These are phyloP conservation scores for Heliconius erato DNA, from an alignment of 2,888 invertebrate species.

Conservation along the genomic window DNA sequence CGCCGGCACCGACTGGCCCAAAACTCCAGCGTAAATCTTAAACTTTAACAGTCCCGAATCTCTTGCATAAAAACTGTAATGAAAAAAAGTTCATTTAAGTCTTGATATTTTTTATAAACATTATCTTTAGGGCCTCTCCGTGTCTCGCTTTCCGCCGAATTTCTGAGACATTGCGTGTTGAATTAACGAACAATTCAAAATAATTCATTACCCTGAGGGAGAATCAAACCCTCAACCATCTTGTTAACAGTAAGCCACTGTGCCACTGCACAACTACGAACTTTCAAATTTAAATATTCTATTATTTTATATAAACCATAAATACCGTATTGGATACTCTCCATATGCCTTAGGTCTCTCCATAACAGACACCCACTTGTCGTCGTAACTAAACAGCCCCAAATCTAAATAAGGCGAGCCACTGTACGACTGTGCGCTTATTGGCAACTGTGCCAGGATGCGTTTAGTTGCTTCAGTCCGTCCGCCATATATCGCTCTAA, in stretches of 20 bases:
- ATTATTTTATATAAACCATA: neutral
- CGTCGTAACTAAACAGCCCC: conserved; percentile 96
- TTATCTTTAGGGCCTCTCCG: too few species aligned
- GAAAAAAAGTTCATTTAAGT: neutral
- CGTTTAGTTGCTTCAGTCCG: conserved; percentile 95
- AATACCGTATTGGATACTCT: conserved; percentile 95
- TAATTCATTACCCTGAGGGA: neutral
- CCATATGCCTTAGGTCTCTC: conserved; percentile 97
- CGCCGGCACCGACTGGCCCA: conserved; percentile 89
- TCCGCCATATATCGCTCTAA: conserved; percentile 95
- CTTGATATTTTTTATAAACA: neutral
- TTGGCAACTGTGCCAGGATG: conserved; percentile 95
- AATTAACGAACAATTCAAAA: too few species aligned
- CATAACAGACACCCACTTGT: conserved; percentile 97
- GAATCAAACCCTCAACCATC: too few species aligned
- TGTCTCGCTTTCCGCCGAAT: neutral
- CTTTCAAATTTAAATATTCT: neutral
- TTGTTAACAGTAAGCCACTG: too few species aligned
- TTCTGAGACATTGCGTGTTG: too few species aligned
- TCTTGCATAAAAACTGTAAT: conserved; percentile 91
- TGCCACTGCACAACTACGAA: too few species aligned
- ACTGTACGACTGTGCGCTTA: conserved; percentile 97
- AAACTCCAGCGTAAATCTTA: conserved; percentile 94
- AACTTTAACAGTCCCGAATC: conserved; percentile 93
- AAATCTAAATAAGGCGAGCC: conserved; percentile 97